Evolutionary conservation across 2,113 vertebrate genomes (phyloP), one percentile per base, ranked within the genome.

Genomic region (Chaenogobius annularis): DNA sequence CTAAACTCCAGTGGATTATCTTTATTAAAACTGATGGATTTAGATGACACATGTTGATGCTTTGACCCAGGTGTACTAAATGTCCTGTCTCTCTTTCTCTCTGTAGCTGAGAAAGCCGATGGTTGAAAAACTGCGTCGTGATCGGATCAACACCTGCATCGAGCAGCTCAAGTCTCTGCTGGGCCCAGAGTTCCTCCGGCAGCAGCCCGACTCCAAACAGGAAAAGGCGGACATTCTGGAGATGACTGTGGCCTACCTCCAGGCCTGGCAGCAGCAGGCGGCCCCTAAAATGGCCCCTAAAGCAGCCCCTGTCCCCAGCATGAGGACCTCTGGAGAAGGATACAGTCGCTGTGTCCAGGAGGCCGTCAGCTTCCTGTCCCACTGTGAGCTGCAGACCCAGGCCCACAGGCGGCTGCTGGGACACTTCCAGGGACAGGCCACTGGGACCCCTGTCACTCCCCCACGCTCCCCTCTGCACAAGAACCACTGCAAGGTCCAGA

Each of bases 151-250:
- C 89, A 91, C 88, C 85, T 85, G 93, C 91, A 94, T 94, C 44
- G 91, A 92, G 84, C 90, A 93, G 83, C 91, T 93, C 50, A 92
- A 92, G 37, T 82, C 90, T 10, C 88, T 93, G 50, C 85, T 94
- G 80, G 86, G 89, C n/a, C 90, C 89, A 0, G 91, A 92, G 85
- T 92, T 94, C 55, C 83, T 93, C 46, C 81, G 83, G 70, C 91
- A 94, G 77, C 90, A 94, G 70, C 92, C 93, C 1, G 90, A 93
- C 81, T 93, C 91, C 69, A 94, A 93, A 87, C 92, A 93, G 55
- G 93, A 94, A 88, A 94, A 94, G 84, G 93, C 93, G 0, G 93
- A 94, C 77, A 92, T 93, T 83, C 59, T 94, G 87, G 93, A 94
- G 86, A 94, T 92, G 92, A 89, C 91, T 0, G 93, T 93, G 66